Evolutionary conservation across 2,113 vertebrate genomes (phyloP).

Genomic region (rabbit (Oryctolagus cuniculus)): DNA sequence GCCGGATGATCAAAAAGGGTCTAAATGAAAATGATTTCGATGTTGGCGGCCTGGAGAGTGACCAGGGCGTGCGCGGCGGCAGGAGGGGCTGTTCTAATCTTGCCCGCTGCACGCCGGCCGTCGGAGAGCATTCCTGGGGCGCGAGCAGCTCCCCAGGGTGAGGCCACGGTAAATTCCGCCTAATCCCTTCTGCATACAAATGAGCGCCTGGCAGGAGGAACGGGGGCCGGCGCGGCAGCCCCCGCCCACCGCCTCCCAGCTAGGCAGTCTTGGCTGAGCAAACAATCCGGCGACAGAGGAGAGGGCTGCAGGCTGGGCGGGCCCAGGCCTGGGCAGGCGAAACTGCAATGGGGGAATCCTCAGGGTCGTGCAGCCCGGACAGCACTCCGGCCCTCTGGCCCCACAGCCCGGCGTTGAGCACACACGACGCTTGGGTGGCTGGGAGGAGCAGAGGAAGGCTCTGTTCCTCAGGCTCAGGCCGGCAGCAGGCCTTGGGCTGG

Average conservation of each 20-base stretch:
- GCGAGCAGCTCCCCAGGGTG: conserved; percentile 91
- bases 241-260: conserved; percentile 78
- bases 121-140: conserved; percentile 92
- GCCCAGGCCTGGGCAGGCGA: no score
- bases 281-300: conserved; percentile 75
- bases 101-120: conserved; percentile 90
- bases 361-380: not conserved
- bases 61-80: conserved; percentile 88
- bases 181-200: conserved; percentile 97
- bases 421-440: not conserved
- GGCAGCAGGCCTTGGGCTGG: not conserved
- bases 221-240: conserved; percentile 85
- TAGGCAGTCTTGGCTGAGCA: conserved; percentile 86
- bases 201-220: conserved; percentile 91
- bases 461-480: not conserved
- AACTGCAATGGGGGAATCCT: not conserved
- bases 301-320: not conserved
- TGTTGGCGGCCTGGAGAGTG: conserved; percentile 89
- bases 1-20: conserved; percentile 93
- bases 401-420: rapidly evolving
- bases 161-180: conserved; percentile 95
- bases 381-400: not conserved
- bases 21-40: conserved; percentile 92
- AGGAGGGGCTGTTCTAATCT: conserved; percentile 93
- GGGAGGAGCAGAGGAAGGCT: not conserved